Evolutionary conservation across 2,888 invertebrate species (phyloP).

Genomic region (Holacanthella duospinosa): DNA sequence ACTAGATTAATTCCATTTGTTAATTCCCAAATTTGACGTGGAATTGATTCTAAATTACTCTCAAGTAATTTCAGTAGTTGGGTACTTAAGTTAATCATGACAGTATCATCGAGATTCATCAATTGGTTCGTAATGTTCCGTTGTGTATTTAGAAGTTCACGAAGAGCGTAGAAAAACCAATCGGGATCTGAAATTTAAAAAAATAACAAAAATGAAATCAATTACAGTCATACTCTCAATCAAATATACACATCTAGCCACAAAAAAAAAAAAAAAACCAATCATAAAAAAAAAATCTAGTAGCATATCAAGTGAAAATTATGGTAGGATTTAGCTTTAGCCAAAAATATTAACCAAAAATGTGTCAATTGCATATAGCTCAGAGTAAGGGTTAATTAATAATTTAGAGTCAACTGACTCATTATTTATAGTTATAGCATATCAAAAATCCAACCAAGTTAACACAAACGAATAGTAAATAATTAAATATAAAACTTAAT

Average conservation of each 20-base stretch:
- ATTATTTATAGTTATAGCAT: too few relatives aligned
- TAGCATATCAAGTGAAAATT: neutral
- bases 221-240: conserved; percentile 2
- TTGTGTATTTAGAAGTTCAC: conserved; percentile 26
- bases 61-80: neutral
- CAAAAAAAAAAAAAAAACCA: conserved; percentile 6
- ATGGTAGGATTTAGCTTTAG: too few relatives aligned
- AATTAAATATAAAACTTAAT: too few relatives aligned
- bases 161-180: conserved; percentile 31
- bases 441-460: neutral
- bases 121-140: conserved; percentile 8
- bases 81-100: neutral
- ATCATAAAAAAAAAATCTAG: conserved; percentile 7
- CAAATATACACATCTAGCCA: too few relatives aligned
- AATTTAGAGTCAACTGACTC: too few relatives aligned
- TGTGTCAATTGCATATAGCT: neutral
- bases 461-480: neutral
- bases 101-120: neutral
- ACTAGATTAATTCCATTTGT: conserved; percentile 1
- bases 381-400: neutral
- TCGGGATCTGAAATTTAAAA: conserved; percentile 29
- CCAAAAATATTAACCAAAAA: neutral
- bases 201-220: conserved; percentile 15
- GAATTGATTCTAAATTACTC: neutral
- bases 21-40: neutral